Evolutionary conservation across 2,113 vertebrate species (phyloP).

Genomic region (Microcebus ravelobensis): DNA sequence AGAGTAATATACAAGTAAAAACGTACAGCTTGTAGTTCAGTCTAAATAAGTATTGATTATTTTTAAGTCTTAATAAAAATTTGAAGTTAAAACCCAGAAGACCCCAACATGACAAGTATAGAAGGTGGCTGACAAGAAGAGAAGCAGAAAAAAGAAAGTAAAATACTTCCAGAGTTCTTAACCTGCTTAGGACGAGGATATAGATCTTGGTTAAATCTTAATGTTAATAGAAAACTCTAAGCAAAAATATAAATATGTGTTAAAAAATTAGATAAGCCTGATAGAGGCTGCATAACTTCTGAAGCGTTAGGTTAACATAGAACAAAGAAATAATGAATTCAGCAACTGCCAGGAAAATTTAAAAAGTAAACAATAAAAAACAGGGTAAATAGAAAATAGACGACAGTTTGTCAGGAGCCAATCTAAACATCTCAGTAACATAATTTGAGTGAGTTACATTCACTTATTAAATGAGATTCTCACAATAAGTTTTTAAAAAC

Average conservation of each 20-base stretch:
- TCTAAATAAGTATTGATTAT: background rate
- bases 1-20: background rate
- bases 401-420: background rate
- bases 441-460: background rate
- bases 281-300: background rate
- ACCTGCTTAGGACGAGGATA: background rate
- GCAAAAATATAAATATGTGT: background rate
- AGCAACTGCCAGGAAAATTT: background rate
- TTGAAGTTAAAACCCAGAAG: background rate
- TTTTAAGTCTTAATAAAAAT: background rate
- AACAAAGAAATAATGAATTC: background rate
- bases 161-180: background rate
- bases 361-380: background rate
- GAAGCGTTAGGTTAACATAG: background rate
- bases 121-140: background rate
- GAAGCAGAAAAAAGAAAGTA: background rate
- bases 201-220: background rate
- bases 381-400: background rate
- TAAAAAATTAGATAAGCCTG: background rate
- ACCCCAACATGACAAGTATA: background rate
- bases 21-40: background rate
- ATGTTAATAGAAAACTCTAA: background rate
- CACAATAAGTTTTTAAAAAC: background rate
- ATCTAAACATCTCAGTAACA: background rate
- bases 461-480: conserved; percentile 6